Base-by-base conservation (phyloP, 2,113 vertebrate species). In the Apus apus region DNA sequence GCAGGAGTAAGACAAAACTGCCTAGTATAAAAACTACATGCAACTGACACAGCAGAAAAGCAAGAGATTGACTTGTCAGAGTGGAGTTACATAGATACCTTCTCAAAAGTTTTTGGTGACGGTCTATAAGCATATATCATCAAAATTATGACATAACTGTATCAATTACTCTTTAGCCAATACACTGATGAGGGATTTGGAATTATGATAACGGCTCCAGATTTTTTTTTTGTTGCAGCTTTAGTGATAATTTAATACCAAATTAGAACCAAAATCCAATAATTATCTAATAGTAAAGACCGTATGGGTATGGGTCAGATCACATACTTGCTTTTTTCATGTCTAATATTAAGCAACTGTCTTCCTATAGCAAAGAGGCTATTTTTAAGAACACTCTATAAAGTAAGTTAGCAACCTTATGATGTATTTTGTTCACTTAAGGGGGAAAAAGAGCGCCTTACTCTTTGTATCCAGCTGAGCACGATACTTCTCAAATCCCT, bases 381-480 rank as follows among this genome's bases (percentile, higher is more conserved):
- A 58, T 56, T 80, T 66, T 84, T 72, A 82, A 57, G 15, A 88
- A 61, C 13, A 57, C 36, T 77, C 19, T 36, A 38, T 3, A 68
- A 48, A 43, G 34, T 21, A 30, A 70, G 14, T 50, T 45, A 79
- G 13, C 18, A 58, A 72, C 11, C 12, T 23, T 9, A 60, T 5
- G 4, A 67, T 54, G 23, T 13, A 56, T 32, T 83, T 82, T 65
- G 29, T 40, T 89, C 71, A 70, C 26, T 38, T 89, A n/a, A 25
- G 8, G 6, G 45, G 38, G 78, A 62, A 50, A 54, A 25, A 45
- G n/a, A 19, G 61, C 45, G n/a, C 48, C 99, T 96, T 99, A 99
- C 99, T 99, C 98, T 99, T 99, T 91, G 98, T 99, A 96, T 99
- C 99, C 96, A 99, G 98, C 96, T 99, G 99, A 70, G 99, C 99